phyloP scores from a whole-genome alignment of 1,140 invertebrate genomes.

The Temnothorax curvispinosus region DNA sequence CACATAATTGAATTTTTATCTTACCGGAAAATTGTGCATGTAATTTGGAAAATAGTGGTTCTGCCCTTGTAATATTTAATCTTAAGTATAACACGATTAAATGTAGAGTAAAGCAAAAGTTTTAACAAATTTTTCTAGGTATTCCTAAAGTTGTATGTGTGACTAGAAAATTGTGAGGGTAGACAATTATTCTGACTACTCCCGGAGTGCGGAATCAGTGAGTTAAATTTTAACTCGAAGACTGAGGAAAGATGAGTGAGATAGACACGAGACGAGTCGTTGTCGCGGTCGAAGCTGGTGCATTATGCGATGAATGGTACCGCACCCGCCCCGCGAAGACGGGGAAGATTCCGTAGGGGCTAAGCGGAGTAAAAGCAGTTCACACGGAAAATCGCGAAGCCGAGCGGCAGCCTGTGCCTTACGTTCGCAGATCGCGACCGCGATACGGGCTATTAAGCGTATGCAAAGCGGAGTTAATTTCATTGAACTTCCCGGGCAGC shows the following conservation, averaged over 20 bases:
- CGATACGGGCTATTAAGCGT: conserved; percentile 79
- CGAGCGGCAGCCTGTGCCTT: conserved; percentile 27
- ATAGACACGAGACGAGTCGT: background rate
- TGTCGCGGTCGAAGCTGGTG: background rate
- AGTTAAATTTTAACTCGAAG: conserved; percentile 17
- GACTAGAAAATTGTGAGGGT: background rate
- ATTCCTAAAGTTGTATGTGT: background rate
- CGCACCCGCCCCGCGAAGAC: background rate
- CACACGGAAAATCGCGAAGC: conserved; percentile 51
- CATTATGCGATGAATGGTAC: conserved; percentile 22
- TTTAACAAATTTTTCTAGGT: background rate
- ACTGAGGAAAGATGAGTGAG: background rate
- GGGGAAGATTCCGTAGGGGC: background rate
- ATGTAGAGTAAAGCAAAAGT: background rate
- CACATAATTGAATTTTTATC: background rate
- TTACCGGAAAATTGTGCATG: background rate
- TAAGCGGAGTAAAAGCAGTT: background rate
- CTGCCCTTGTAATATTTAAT: background rate
- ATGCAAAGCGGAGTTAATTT: conserved; percentile 83
- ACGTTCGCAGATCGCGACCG: conserved; percentile 61
- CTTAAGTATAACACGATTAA: background rate
- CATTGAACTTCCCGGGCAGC: conserved; percentile 79
- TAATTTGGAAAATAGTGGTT: background rate
- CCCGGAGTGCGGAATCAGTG: background rate
- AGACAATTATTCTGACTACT: background rate